These are phyloP conservation scores for Okapia johnstoni DNA, from an alignment of 2,113 vertebrate genomes.

Conservation along the genomic window DNA sequence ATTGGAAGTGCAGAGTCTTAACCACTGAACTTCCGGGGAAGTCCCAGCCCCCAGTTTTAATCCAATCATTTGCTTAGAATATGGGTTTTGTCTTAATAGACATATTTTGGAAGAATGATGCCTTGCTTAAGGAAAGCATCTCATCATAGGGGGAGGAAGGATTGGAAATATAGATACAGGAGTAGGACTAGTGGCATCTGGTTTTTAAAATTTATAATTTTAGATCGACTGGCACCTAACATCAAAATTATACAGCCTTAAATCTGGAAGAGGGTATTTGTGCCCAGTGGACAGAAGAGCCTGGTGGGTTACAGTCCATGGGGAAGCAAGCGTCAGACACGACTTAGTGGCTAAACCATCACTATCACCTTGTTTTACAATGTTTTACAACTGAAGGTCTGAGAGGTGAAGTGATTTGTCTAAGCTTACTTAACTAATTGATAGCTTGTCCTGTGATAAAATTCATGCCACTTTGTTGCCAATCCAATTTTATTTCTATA, in stretches of 20 bases:
- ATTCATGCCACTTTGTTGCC: background rate
- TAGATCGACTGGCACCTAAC: background rate
- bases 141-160: background rate
- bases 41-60: background rate
- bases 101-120: background rate
- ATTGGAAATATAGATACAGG: background rate
- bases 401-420: background rate
- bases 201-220: background rate
- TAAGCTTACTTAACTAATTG: background rate
- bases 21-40: background rate
- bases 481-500: background rate
- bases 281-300: background rate
- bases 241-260: background rate
- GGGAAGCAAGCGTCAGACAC: background rate
- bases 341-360: background rate
- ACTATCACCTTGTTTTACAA: background rate
- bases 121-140: background rate
- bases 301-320: background rate
- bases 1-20: background rate
- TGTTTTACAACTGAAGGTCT: background rate
- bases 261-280: background rate
- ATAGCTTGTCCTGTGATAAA: background rate
- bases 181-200: background rate
- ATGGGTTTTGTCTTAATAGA: background rate
- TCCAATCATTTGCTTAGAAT: background rate